Conservation (phyloP, 2,888 invertebrate genomes). For the Ecdyonurus torrentis region DNA sequence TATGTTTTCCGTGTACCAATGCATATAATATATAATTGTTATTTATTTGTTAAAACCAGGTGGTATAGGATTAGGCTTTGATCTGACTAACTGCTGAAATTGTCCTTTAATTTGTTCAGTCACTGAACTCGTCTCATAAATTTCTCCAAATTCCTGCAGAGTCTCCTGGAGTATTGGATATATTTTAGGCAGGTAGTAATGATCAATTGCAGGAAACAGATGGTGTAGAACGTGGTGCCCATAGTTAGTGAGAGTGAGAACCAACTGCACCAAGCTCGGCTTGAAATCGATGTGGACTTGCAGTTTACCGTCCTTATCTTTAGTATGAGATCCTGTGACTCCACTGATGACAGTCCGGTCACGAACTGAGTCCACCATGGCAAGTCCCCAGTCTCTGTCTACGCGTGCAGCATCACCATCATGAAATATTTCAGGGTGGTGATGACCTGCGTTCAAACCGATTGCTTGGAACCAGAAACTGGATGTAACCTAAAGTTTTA, state of each 20-base stretch:
- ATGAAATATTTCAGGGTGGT: slow-evolving; percentile 54
- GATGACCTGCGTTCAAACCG: slow-evolving; percentile 58
- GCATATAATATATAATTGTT: too few species aligned
- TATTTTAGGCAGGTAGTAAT: slow-evolving; percentile 47
- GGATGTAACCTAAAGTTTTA: background rate
- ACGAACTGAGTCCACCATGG: slow-evolving; percentile 54
- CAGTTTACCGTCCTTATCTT: too few species aligned
- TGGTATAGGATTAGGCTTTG: slow-evolving; percentile 23
- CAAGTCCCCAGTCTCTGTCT: slow-evolving; percentile 56
- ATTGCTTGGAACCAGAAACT: slow-evolving; percentile 21
- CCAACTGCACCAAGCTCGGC: background rate
- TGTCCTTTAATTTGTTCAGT: slow-evolving; percentile 48
- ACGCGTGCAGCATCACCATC: slow-evolving; percentile 50
- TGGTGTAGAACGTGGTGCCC: slow-evolving; percentile 68
- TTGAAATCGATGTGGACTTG: background rate
- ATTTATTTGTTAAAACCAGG: too few species aligned
- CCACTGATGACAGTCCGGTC: slow-evolving; percentile 51
- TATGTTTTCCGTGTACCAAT: too few species aligned
- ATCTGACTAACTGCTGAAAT: slow-evolving; percentile 39
- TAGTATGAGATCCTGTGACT: slow-evolving; percentile 18
- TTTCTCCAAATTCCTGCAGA: slow-evolving; percentile 42
- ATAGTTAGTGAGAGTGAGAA: slow-evolving; percentile 39
- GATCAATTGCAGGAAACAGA: slow-evolving; percentile 64
- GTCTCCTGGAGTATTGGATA: slow-evolving; percentile 44
- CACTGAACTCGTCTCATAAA: slow-evolving; percentile 28